phyloP scores from a whole-genome alignment of 1,140 invertebrate genomes.

The Orchestia grillus region DNA sequence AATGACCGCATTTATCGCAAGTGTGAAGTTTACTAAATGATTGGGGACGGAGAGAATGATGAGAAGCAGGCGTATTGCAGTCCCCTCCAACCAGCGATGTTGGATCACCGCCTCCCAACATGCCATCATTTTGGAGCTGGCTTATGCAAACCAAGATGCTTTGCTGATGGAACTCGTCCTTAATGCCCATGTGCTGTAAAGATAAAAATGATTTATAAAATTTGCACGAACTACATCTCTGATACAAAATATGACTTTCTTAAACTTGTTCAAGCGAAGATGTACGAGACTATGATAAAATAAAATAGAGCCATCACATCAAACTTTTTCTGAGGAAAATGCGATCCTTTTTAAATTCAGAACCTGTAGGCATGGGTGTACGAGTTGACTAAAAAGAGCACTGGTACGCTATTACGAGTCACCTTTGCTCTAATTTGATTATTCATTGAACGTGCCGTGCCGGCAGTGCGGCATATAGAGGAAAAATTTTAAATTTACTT shows the following conservation, averaged over 20 bases:
- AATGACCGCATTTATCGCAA: conserved; percentile 84
- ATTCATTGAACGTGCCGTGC: too few relatives aligned
- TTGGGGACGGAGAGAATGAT: conserved; percentile 78
- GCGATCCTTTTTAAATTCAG: neutral
- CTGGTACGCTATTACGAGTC: neutral
- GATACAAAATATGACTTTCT: neutral
- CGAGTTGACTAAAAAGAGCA: neutral
- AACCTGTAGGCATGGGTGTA: neutral
- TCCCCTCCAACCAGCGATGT: conserved; percentile 59
- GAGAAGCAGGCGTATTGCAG: conserved; percentile 70
- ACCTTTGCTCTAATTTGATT: neutral
- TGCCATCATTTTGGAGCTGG: conserved; percentile 73
- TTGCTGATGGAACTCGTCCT: conserved; percentile 83
- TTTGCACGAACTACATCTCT: neutral
- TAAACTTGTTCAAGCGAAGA: neutral
- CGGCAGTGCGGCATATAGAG: too few relatives aligned
- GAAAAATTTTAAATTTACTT: too few relatives aligned
- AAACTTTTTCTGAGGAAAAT: neutral
- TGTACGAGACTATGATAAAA: neutral
- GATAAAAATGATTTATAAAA: conserved; percentile 65
- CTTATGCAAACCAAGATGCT: conserved; percentile 81
- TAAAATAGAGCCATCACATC: neutral
- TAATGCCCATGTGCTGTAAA: conserved; percentile 82
- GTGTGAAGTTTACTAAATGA: conserved; percentile 79
- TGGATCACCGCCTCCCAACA: conserved; percentile 29